Percentiles rank a stretch among this genome's conserved stretches.
Conservation (phyloP, 37 sponge, comb jelly and placozoan genomes). For the Oopsacas minuta region DNA sequence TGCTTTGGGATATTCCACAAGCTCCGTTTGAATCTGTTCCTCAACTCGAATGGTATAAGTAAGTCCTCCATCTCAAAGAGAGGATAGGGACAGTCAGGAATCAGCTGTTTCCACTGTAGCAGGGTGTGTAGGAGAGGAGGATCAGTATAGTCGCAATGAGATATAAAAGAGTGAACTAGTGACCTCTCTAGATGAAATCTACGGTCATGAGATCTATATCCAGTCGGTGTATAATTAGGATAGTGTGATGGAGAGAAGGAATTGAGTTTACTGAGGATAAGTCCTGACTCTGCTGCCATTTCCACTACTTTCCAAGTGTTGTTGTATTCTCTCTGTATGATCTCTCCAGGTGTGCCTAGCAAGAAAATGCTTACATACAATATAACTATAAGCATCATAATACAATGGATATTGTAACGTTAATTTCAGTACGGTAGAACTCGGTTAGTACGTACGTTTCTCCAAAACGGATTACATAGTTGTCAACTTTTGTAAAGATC, state of each 20-base stretch:
- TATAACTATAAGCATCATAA: no score
- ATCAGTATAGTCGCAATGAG: background rate
- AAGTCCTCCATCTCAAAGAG: background rate
- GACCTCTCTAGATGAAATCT: constrained; percentile 1
- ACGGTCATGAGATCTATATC: constrained; percentile 29
- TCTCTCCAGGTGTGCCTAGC: constrained; percentile 40
- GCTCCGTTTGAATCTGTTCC: background rate
- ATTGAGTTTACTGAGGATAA: constrained; percentile 30
- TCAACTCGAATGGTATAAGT: background rate
- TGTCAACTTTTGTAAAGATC: no score
- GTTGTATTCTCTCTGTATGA: constrained; percentile 30
- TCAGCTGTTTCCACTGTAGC: background rate
- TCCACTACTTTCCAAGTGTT: constrained; percentile 70
- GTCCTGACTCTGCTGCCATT: constrained; percentile 49
- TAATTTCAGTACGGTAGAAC: no score
- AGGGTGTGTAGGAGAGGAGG: background rate
- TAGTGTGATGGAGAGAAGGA: constrained; percentile 25
- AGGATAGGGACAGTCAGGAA: constrained; percentile 12
- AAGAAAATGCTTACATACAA: no score
- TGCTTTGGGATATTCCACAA: background rate
- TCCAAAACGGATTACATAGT: no score
- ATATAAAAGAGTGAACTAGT: background rate
- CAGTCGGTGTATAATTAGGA: constrained; percentile 46
- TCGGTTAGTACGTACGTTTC: no score
- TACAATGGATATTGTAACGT: background rate